Percentiles rank a stretch among this genome's conserved stretches.
phyloP scores from a whole-genome alignment of 1,140 invertebrate species.

The Solen grandis region DNA sequence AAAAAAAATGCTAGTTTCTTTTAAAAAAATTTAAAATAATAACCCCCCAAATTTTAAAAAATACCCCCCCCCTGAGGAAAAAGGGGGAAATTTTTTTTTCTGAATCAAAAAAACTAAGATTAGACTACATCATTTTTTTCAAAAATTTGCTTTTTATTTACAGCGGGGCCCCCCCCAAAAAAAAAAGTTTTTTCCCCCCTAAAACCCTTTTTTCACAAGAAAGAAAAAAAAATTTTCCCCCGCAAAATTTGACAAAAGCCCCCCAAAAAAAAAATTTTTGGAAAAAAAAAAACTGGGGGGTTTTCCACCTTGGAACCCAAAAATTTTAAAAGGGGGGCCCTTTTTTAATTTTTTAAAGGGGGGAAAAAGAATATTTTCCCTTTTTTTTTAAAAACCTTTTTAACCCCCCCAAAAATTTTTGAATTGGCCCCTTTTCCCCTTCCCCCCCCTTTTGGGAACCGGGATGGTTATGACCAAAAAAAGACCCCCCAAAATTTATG shows the following conservation, averaged over 20 bases:
- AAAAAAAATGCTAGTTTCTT: neutral
- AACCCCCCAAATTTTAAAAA: too few relatives aligned
- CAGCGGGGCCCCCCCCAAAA: conserved; percentile 93
- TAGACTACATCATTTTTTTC: neutral
- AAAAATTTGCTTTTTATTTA: conserved; percentile 73
- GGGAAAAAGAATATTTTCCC: too few relatives aligned
- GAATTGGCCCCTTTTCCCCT: too few relatives aligned
- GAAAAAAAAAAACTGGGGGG: conserved; percentile 98
- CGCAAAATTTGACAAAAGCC: conserved; percentile 96
- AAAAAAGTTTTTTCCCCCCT: conserved; percentile 94
- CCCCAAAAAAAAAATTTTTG: conserved; percentile 99
- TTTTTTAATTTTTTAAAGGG: too few relatives aligned
- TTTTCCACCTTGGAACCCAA: conserved; percentile 98
- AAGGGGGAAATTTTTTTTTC: neutral
- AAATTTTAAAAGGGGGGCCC: too few relatives aligned
- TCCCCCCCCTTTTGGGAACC: too few relatives aligned
- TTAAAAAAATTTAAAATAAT: too few relatives aligned
- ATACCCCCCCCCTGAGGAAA: neutral
- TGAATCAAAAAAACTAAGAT: neutral
- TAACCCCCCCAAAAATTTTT: too few relatives aligned
- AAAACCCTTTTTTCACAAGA: conserved; percentile 99
- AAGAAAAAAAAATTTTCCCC: conserved; percentile 96
- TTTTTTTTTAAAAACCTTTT: too few relatives aligned
- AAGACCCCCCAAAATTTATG: too few relatives aligned
- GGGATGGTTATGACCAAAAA: too few relatives aligned